Conservation (phyloP, 2,113 vertebrate species). For the Cyprinodon brontotheroides region DNA sequence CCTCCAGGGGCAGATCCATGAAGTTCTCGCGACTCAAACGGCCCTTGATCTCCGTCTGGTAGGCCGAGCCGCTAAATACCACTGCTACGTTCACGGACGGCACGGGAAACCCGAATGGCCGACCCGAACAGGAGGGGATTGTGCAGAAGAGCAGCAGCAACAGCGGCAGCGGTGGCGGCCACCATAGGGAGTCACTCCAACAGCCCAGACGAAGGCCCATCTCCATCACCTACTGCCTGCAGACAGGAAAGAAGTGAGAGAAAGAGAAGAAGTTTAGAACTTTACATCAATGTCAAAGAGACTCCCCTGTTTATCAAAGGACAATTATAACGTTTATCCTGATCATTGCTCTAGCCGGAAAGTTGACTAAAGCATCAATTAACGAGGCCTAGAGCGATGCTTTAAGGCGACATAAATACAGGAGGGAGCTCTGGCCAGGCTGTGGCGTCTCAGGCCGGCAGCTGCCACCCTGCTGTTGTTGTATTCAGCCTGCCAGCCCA, state of each 20-base stretch:
- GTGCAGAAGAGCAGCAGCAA: constrained; percentile 67
- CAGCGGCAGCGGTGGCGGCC: constrained; percentile 68
- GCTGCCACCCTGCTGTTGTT: constrained; percentile 67
- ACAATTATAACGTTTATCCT: constrained; percentile 28
- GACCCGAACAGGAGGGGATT: constrained; percentile 67
- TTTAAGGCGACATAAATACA: constrained; percentile 57
- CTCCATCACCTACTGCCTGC: constrained; percentile 87
- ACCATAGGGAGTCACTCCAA: constrained; percentile 85
- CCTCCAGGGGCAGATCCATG: constrained; percentile 93
- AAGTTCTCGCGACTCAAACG: constrained; percentile 91
- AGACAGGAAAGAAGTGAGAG: constrained; percentile 20
- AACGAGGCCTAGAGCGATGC: constrained; percentile 47
- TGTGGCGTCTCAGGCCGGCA: constrained; percentile 68
- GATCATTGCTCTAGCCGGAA: constrained; percentile 14
- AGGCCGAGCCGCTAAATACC: constrained; percentile 90
- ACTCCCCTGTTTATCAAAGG: constrained; percentile 47
- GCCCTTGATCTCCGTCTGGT: constrained; percentile 85
- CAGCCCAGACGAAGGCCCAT: constrained; percentile 87
- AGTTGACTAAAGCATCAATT: constrained; percentile 51
- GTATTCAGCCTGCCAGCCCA: constrained; percentile 51
- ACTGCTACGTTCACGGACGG: constrained; percentile 83
- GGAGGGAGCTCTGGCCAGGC: constrained; percentile 43
- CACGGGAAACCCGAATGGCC: constrained; percentile 73
- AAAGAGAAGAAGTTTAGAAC: constrained; percentile 1
- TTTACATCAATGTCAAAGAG: constrained; percentile 22